Base-by-base conservation (phyloP, 2,888 invertebrate species). In the Bhutanitis thaidina region DNA sequence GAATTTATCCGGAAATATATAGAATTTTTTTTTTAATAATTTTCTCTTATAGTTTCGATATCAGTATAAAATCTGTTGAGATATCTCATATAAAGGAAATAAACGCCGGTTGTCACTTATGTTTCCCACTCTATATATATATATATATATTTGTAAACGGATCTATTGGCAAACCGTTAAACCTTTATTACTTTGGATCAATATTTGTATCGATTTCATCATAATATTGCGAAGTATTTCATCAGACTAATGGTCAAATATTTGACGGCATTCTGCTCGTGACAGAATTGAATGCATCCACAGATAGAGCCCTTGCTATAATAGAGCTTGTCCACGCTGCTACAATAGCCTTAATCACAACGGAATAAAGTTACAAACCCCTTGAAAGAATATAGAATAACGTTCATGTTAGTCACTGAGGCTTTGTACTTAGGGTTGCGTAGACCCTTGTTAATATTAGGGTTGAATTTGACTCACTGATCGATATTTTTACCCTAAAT, bases 161-260 rank as follows among this genome's bases (percentile, higher is more conserved):
- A 20, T 20, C 20, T 20, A 20, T 20, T 20, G 3, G 20, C 20
- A 20, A 20, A 20, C 20, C 20, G 5, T 20, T 20, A 20, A 20
- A 20, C 20, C 20, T 5, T 5, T 20, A 3, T 20, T 20, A 5
- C 3, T 3, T 20, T 20, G 20, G 20, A 34, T 34, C 13, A 20
- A 48, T 36, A 37, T 48, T 25, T 25, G 40, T 35, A 29, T 34
- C 38, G 43, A 39, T 40, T 52, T 35, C 25, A 35, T 39, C 36
- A 59, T 61, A 62, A 64, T 64, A 63, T 64, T 46, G 56, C 53
- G 55, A 55, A 53, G 58, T 63, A 62, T 71, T 76, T 71, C 72
- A 80, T 83, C 67, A 73, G 64, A 59, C 57, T 78, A 78, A 79
- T 80, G 74, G 73, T 54, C 71, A 77, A 83, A 85, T 81, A 80